phyloP scores from a whole-genome alignment of 1,140 invertebrate genomes.

The Palaemon carinicauda region DNA sequence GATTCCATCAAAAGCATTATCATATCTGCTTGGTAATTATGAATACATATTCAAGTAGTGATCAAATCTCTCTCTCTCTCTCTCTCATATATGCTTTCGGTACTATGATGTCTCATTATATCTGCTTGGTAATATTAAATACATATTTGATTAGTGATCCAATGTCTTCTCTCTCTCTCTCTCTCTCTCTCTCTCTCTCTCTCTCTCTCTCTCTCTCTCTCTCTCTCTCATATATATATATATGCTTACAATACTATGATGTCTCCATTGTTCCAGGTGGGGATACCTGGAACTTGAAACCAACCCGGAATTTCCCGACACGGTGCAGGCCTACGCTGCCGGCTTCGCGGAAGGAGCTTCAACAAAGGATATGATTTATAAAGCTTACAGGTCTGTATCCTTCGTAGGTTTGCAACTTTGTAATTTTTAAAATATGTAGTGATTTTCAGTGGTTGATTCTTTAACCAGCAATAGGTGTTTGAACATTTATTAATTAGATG shows the following conservation, averaged over 20 bases:
- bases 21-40: too few relatives aligned
- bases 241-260: too few relatives aligned
- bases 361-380: slow-evolving; percentile 82
- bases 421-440: too few relatives aligned
- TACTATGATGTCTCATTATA: too few relatives aligned
- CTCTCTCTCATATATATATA: neutral
- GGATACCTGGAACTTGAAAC: slow-evolving; percentile 82
- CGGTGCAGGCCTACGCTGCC: slow-evolving; percentile 83
- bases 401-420: slow-evolving; percentile 70
- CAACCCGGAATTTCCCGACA: slow-evolving; percentile 74
- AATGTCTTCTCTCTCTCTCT: neutral
- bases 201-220: neutral
- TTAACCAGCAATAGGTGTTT: too few relatives aligned
- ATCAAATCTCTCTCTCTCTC: too few relatives aligned
- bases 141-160: neutral
- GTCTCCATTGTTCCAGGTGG: slow-evolving; percentile 73
- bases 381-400: slow-evolving; percentile 28
- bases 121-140: too few relatives aligned
- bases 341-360: slow-evolving; percentile 86
- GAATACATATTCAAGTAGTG: too few relatives aligned
- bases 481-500: too few relatives aligned
- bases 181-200: neutral
- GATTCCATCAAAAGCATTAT: too few relatives aligned
- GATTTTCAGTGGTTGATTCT: too few relatives aligned
- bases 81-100: too few relatives aligned